Percentiles rank a stretch among this genome's conserved stretches.
Evolutionary conservation across 2,888 invertebrate species (phyloP).

Genomic region (Drosophila multiciliata): DNA sequence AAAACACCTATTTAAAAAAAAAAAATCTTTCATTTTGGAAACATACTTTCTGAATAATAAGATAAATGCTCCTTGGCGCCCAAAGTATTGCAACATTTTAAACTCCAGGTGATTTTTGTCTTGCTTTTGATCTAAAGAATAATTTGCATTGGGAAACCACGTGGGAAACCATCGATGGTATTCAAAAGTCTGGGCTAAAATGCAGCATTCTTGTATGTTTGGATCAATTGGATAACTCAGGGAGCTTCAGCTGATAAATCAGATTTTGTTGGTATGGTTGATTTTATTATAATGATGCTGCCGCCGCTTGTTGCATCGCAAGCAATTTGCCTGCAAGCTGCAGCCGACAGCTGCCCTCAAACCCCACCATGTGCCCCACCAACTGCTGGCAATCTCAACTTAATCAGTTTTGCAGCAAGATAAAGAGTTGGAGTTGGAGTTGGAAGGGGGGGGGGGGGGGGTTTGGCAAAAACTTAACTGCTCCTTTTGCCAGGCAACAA

Average conservation of each 20-base stretch:
- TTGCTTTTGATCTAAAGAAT: background rate
- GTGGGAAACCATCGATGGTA: background rate
- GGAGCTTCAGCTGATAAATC: background rate
- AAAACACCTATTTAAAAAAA: background rate
- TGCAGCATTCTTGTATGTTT: background rate
- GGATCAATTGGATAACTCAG: background rate
- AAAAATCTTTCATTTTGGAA: background rate
- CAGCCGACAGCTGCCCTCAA: slow-evolving; percentile 17
- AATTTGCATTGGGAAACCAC: background rate
- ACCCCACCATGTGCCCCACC: background rate
- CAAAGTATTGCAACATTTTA: background rate
- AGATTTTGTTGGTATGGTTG: background rate
- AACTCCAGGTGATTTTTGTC: background rate
- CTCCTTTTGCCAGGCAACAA: slow-evolving; percentile 70
- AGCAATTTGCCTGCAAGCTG: slow-evolving; percentile 39
- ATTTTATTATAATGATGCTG: slow-evolving; percentile 10
- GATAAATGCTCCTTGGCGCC: background rate
- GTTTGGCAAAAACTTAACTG: slow-evolving; percentile 41
- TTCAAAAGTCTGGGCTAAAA: background rate
- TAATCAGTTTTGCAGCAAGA: slow-evolving; percentile 60
- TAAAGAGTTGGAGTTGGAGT: background rate
- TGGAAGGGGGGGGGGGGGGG: background rate
- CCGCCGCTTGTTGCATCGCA: slow-evolving; percentile 23
- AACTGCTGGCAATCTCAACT: slow-evolving; percentile 41
- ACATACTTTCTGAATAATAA: background rate